Base-by-base conservation (phyloP, 2,113 vertebrate species). In the Buteo buteo region DNA sequence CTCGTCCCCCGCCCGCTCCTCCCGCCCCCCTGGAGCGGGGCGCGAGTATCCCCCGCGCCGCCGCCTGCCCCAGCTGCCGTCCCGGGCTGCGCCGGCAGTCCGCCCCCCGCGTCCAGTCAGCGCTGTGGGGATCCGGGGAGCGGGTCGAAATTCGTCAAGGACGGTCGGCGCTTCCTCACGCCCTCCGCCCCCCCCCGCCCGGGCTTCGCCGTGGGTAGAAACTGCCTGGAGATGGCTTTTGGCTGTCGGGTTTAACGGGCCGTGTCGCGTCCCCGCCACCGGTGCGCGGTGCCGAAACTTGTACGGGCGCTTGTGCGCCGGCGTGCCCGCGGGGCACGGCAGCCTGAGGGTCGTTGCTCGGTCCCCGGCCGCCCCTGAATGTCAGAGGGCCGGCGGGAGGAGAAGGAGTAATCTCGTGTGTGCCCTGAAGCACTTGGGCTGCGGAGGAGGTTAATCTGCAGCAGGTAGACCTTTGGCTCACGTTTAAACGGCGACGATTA, bases 391-490 rank as follows among this genome's bases (percentile, higher is more conserved):
- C 61, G 70, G 78, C 74, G 66, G 88, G 32, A 42, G 73, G 36
- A 57, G 85, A 26, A 24, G 40, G 50, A 5, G 40, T 89, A 67
- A 89, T 85, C 91, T 42, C 26, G 40, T 40, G 88, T 86, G 78
- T 52, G 49, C 74, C 58, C 80, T 32, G 38, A 47, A 6, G 82
- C 13, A 0, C 74, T 29, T 0, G 78, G 82, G 66, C 59, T 89
- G 94, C 62, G 96, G 96, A 49, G 96, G 92, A 94, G 96, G 93
- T 87, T 95, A 94, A 93, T 92, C 96, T 94, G 91, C 59, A 9
- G 88, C 78, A 93, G 94, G 96, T 82, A 71, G 77, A 77, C 81
- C 72, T 95, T n/a, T 47, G 85, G 42, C 67, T 86, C 76, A 8
- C 47, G 34, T 93, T 91, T 72, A 34, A 55, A 87, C 66, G 64